These are phyloP conservation scores for Aleadryas rufinucha DNA, from an alignment of 2,113 vertebrate genomes.

Conservation along the genomic window DNA sequence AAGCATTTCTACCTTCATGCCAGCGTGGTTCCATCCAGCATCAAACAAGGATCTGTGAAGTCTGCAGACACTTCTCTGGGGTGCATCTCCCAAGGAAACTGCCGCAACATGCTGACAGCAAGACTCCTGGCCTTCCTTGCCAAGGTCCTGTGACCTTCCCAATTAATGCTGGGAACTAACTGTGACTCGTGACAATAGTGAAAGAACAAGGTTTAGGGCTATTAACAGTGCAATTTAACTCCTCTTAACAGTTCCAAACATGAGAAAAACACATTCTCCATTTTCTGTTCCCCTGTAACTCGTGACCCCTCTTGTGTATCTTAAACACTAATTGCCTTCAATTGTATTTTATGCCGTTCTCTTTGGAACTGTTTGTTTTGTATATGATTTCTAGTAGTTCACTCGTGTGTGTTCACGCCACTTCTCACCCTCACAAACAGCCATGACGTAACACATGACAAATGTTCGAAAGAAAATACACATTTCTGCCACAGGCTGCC, in stretches of 20 bases:
- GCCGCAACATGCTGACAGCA: neutral
- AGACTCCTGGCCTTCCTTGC: neutral
- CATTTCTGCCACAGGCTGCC: conserved; percentile 59
- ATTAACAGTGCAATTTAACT: conserved; percentile 65
- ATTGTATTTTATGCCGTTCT: conserved; percentile 40
- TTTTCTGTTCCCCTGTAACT: neutral
- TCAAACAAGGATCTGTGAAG: neutral
- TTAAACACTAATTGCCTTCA: conserved; percentile 33
- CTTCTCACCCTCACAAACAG: conserved; percentile 41
- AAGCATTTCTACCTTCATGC: neutral
- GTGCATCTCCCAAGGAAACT: neutral
- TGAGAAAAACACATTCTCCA: neutral
- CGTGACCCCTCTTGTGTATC: neutral
- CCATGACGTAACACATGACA: neutral
- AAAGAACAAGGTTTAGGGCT: conserved; percentile 43
- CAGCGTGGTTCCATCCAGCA: neutral
- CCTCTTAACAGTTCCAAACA: conserved; percentile 14
- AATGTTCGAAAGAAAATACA: conserved; percentile 18
- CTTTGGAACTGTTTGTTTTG: conserved; percentile 22
- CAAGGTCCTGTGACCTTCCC: conserved; percentile 24
- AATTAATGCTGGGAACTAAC: conserved; percentile 13
- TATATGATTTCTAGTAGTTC: conserved; percentile 19
- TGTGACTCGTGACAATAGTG: neutral
- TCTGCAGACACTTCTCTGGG: neutral
- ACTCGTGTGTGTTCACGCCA: conserved; percentile 19